phyloP scores from a whole-genome alignment of 2,797 vertebrate species.

The Simalia tracyae region DNA sequence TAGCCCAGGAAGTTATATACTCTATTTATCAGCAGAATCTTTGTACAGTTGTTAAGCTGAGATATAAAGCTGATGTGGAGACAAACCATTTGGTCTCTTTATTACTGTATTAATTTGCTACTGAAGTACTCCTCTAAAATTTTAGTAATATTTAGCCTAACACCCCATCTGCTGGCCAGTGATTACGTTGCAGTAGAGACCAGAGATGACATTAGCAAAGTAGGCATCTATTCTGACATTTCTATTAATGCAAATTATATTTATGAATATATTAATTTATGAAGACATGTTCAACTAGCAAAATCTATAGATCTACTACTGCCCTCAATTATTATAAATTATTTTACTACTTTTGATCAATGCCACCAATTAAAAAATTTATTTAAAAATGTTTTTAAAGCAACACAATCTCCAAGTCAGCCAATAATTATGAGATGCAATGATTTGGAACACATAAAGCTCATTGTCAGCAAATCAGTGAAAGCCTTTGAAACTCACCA shows the following conservation, averaged over 20 bases:
- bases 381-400: no score
- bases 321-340: background rate
- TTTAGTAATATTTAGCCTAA: slow-evolving; percentile 53
- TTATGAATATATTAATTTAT: no score
- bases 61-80: background rate
- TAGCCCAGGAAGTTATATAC: background rate
- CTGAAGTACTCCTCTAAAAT: background rate
- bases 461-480: background rate
- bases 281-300: slow-evolving; percentile 29
- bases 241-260: background rate
- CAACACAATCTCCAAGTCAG: background rate
- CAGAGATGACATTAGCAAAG: background rate
- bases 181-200: slow-evolving; percentile 47
- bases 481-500: background rate
- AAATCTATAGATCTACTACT: background rate
- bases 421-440: background rate
- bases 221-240: slow-evolving; percentile 27
- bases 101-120: background rate
- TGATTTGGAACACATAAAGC: background rate
- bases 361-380: background rate
- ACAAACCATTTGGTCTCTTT: background rate
- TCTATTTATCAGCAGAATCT: background rate
- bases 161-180: slow-evolving; percentile 67
- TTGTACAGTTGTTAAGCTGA: background rate
- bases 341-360: background rate